Evolutionary conservation across 2,888 invertebrate genomes (phyloP).

Genomic region (Hydraecia micacea): DNA sequence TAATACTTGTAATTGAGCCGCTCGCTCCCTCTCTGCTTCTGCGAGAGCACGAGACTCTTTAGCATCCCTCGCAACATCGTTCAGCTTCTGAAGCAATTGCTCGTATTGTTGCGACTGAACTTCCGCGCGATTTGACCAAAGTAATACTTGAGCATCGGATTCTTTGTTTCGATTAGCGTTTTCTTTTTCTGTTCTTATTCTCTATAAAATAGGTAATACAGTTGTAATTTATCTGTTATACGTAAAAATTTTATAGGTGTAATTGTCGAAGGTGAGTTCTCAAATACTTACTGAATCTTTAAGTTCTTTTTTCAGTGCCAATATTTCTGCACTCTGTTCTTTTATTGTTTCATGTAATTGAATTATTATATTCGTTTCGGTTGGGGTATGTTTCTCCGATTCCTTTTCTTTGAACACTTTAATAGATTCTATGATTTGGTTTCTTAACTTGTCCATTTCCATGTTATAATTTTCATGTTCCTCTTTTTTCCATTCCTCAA

Average conservation of each 20-base stretch:
- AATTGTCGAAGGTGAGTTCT: background rate
- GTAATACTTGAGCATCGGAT: conserved; percentile 78
- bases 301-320: conserved; percentile 85
- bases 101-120: conserved; percentile 83
- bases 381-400: conserved; percentile 63
- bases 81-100: conserved; percentile 80
- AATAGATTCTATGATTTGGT: conserved; percentile 83
- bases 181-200: conserved; percentile 72
- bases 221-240: background rate
- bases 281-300: conserved; percentile 78
- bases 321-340: conserved; percentile 89
- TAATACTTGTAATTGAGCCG: conserved; percentile 76
- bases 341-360: conserved; percentile 84
- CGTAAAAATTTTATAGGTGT: background rate
- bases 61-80: conserved; percentile 81
- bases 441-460: conserved; percentile 85
- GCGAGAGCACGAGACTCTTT: conserved; percentile 79
- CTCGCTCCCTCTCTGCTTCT: conserved; percentile 78
- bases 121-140: conserved; percentile 82
- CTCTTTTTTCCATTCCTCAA: conserved; percentile 88
- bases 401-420: conserved; percentile 79
- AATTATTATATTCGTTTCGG: conserved; percentile 79
- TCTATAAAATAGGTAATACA: conserved; percentile 74
- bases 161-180: conserved; percentile 77
- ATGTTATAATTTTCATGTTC: conserved; percentile 89